Conservation (phyloP, 2,888 invertebrate species). For the Campaea margaritaria region DNA sequence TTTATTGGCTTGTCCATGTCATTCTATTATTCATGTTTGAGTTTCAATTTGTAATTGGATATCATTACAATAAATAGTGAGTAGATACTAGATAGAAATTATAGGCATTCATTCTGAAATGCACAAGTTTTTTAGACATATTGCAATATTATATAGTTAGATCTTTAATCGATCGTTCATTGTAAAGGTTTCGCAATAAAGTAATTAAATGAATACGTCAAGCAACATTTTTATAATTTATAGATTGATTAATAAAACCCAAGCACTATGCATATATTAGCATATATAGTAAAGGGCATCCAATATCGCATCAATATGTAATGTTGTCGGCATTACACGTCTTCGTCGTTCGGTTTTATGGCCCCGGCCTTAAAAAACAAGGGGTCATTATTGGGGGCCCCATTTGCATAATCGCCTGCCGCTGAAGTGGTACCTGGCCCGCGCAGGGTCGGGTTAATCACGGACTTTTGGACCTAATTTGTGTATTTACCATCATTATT, state of each 20-base stretch:
- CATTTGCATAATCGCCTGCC: slow-evolving; percentile 26
- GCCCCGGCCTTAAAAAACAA: slow-evolving; percentile 16
- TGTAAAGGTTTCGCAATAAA: background rate
- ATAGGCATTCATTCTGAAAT: background rate
- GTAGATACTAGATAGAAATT: background rate
- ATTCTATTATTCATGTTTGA: slow-evolving; percentile 1
- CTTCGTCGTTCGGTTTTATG: slow-evolving; percentile 18
- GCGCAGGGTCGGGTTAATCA: slow-evolving; percentile 6
- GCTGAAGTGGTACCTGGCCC: slow-evolving; percentile 16
- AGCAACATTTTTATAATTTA: slow-evolving; percentile 10
- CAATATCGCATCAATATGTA: slow-evolving; percentile 14
- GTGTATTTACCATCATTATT: slow-evolving; percentile 14
- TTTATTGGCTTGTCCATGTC: slow-evolving; percentile 2
- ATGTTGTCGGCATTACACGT: slow-evolving; percentile 22
- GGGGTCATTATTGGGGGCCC: slow-evolving; percentile 23
- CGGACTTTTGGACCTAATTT: slow-evolving; percentile 1
- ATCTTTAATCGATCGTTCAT: too few species aligned
- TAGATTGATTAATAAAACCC: slow-evolving; percentile 5
- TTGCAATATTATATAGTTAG: too few species aligned
- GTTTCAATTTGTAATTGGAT: background rate
- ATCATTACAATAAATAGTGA: background rate
- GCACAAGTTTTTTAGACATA: background rate
- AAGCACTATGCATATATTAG: slow-evolving; percentile 18
- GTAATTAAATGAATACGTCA: background rate
- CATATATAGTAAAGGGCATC: slow-evolving; percentile 2